A percentile compares a stretch with the other conserved stretches of the same genome.
Evolutionary conservation across 1,140 invertebrate genomes (phyloP).

Genomic region (Akabosia matsudoensis): DNA sequence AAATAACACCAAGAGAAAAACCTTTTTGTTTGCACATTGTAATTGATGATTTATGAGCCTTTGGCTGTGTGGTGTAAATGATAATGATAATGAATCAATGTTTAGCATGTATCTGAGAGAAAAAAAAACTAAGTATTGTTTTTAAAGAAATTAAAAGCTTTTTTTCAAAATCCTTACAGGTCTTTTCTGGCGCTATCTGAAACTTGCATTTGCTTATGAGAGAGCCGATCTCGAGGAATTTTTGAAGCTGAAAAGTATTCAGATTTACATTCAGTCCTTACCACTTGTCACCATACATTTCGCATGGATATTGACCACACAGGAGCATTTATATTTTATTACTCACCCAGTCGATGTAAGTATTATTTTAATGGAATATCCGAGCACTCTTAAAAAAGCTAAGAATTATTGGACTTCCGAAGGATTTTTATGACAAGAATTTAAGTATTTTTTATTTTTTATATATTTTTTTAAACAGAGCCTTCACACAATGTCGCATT

Average conservation of each 20-base stretch:
- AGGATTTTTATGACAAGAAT: too few species aligned
- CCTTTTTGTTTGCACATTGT: neutral
- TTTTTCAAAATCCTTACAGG: conserved; percentile 28
- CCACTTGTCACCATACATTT: conserved; percentile 46
- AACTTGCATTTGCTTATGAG: conserved; percentile 46
- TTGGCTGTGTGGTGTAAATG: too few species aligned
- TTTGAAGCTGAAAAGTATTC: conserved; percentile 40
- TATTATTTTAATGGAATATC: too few species aligned
- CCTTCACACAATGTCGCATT: conserved; percentile 11
- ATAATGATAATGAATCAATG: neutral
- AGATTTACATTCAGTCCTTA: conserved; percentile 42
- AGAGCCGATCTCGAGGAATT: conserved; percentile 44
- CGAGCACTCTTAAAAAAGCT: too few species aligned
- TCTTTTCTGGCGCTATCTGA: conserved; percentile 46
- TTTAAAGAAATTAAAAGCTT: neutral
- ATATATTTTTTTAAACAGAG: conserved; percentile 10
- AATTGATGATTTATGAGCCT: conserved; percentile 6
- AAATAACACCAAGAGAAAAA: neutral
- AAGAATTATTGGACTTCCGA: too few species aligned
- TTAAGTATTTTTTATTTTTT: too few species aligned
- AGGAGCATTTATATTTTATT: neutral
- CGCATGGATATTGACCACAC: conserved; percentile 40
- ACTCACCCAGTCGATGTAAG: neutral
- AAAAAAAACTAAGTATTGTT: neutral
- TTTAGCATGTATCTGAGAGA: neutral